Conservation (phyloP, 2,888 invertebrate genomes). For the Drosophila neotestacea region DNA sequence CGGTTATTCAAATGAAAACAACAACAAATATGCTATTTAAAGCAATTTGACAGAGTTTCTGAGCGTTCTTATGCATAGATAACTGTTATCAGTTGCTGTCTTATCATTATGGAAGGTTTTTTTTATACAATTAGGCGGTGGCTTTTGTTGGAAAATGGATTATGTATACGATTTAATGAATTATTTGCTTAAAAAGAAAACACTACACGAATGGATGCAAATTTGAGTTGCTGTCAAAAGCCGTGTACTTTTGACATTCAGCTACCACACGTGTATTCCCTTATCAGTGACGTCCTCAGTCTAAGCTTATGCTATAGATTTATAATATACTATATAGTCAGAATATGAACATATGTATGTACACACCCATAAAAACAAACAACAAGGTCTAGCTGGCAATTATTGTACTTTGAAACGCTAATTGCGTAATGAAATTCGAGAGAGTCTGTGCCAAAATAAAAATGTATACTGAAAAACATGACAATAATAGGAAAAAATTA, state of each 20-base stretch:
- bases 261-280: neutral
- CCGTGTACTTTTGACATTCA: constrained; percentile 51
- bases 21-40: constrained; percentile 11
- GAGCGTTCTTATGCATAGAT: neutral
- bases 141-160: constrained; percentile 7
- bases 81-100: constrained; percentile 1
- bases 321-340: neutral
- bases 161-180: constrained; percentile 27
- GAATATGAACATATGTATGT: constrained; percentile 2
- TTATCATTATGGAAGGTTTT: constrained; percentile 17
- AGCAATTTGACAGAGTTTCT: constrained; percentile 1
- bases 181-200: neutral
- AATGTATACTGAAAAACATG: constrained; percentile 26
- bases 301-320: constrained; percentile 34
- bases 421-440: constrained; percentile 38
- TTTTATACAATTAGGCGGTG: neutral
- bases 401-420: constrained; percentile 49
- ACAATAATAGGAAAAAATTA: constrained; percentile 28
- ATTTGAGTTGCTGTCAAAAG: constrained; percentile 3
- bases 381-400: constrained; percentile 33
- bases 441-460: constrained; percentile 44
- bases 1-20: neutral
- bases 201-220: neutral
- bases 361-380: constrained; percentile 11
- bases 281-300: constrained; percentile 53